Evolutionary conservation across 2,113 vertebrate species (phyloP).

Genomic region (Poeciliopsis retropinna): DNA sequence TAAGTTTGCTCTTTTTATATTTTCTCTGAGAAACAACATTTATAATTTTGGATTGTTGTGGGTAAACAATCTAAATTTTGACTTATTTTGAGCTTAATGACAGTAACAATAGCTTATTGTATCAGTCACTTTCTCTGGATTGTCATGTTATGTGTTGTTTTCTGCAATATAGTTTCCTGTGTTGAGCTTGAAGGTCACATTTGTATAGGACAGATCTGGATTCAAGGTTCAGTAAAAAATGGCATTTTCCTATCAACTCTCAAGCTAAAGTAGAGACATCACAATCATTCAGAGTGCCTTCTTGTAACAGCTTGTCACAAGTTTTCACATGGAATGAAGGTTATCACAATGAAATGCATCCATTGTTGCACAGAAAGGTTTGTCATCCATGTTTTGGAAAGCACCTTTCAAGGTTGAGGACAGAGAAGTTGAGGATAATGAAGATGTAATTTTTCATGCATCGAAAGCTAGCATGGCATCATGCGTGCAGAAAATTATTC

Average conservation of each 20-base stretch:
- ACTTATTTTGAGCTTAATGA: neutral
- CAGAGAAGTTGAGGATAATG: conserved; percentile 17
- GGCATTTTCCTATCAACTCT: conserved; percentile 18
- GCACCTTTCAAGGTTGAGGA: conserved; percentile 46
- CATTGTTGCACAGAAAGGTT: conserved; percentile 65
- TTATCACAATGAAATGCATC: conserved; percentile 56
- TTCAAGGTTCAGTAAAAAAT: conserved; percentile 14
- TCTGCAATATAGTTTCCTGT: conserved; percentile 17
- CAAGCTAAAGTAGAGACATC: conserved; percentile 12
- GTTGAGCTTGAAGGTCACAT: conserved; percentile 34
- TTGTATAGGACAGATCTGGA: neutral
- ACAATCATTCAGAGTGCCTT: conserved; percentile 28
- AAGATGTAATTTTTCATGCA: conserved; percentile 63
- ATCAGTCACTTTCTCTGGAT: neutral
- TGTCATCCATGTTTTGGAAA: conserved; percentile 53
- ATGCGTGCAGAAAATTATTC: conserved; percentile 60
- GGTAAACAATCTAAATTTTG: neutral
- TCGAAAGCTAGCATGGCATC: conserved; percentile 56
- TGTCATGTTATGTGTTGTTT: neutral
- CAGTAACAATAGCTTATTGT: neutral
- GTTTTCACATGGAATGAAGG: conserved; percentile 13
- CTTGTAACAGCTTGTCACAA: conserved; percentile 38
- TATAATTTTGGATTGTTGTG: neutral
- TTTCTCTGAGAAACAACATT: neutral
- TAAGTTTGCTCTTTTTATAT: neutral